Conservation (phyloP, 1,140 invertebrate species). For the Hypothenemus hampei region DNA sequence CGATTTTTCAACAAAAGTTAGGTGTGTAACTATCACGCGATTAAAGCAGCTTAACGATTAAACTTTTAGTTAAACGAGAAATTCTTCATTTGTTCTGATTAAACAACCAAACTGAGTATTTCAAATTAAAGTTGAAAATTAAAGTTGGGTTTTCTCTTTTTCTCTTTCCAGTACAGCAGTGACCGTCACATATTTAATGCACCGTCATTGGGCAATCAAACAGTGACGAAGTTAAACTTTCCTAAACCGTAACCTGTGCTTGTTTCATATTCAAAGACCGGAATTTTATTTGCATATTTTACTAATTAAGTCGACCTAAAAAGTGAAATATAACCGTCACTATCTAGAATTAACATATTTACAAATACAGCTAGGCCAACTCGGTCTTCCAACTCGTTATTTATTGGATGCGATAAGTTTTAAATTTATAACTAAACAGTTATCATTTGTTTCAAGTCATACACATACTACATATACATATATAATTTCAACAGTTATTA, state of each 20-base stretch:
- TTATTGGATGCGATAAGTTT: conserved; percentile 19
- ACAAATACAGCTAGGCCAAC: conserved; percentile 15
- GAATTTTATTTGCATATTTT: conserved; percentile 28
- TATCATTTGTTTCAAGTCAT: no score
- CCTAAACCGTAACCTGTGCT: conserved; percentile 3
- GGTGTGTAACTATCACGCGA: neutral
- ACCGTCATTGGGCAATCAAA: conserved; percentile 6
- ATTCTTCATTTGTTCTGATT: no score
- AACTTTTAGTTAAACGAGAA: no score
- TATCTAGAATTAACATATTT: conserved; percentile 22
- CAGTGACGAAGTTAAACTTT: conserved; percentile 2
- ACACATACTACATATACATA: no score
- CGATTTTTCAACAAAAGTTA: neutral
- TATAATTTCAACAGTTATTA: no score
- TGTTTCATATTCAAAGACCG: conserved; percentile 22
- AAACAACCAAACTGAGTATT: no score
- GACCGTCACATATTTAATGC: no score
- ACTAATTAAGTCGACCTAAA: conserved; percentile 24
- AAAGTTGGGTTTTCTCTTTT: no score
- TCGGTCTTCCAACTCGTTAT: conserved; percentile 10
- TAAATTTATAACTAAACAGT: conserved; percentile 13
- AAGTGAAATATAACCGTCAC: conserved; percentile 23
- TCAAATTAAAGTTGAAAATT: no score
- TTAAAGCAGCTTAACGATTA: no score
- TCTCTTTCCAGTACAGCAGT: no score